Percentiles rank a stretch among this genome's conserved stretches.
Conservation (phyloP, 2,797 vertebrate genomes). For the Orestias chungarensis region DNA sequence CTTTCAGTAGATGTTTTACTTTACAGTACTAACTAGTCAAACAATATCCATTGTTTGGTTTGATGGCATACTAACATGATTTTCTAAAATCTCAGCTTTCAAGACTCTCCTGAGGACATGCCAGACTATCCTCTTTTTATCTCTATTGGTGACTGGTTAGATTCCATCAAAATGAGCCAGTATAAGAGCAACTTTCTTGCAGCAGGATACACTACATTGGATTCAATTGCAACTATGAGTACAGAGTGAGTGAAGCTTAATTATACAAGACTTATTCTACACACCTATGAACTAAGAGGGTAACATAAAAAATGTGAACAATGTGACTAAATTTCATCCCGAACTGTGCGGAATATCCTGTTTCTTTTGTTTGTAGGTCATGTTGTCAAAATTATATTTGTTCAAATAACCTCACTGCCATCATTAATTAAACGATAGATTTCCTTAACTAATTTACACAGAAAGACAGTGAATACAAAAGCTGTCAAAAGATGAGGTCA, state of each 20-base stretch:
- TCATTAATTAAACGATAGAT: background rate
- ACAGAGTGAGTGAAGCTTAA: slow-evolving; percentile 79
- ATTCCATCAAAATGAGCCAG: slow-evolving; percentile 99
- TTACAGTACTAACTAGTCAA: background rate
- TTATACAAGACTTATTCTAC: slow-evolving; percentile 19
- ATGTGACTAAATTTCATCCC: background rate
- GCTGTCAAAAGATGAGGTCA: too few species aligned
- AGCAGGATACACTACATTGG: slow-evolving; percentile 95
- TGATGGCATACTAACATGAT: background rate
- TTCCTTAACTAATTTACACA: too few species aligned
- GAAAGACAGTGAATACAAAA: too few species aligned
- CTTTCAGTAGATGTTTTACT: too few species aligned
- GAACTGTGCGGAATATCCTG: background rate
- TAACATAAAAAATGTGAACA: slow-evolving; percentile 9
- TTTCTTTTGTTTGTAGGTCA: background rate
- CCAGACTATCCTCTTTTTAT: slow-evolving; percentile 89
- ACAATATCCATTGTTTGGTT: background rate
- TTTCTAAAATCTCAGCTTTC: slow-evolving; percentile 61
- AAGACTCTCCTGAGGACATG: slow-evolving; percentile 81
- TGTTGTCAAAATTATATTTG: background rate
- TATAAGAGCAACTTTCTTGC: slow-evolving; percentile 98
- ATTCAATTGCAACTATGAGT: slow-evolving; percentile 86
- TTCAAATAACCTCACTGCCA: background rate
- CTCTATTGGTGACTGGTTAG: slow-evolving; percentile 97
- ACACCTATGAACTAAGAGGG: background rate